Evolutionary conservation across 2,113 vertebrate genomes (phyloP).

Genomic region (Grallaria varia): DNA sequence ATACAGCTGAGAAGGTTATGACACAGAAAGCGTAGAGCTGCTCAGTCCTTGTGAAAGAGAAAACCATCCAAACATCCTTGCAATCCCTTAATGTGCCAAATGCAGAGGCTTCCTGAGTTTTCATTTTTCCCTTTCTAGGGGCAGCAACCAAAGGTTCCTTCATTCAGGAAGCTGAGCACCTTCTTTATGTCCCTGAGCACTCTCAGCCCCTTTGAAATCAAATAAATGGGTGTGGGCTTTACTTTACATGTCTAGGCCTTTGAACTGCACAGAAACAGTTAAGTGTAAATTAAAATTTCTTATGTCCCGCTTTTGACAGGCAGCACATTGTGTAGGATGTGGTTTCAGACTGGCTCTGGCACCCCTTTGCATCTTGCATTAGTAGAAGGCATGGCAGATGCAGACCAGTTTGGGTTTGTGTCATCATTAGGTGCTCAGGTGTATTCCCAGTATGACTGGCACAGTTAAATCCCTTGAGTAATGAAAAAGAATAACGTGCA

Average conservation of each 20-base stretch:
- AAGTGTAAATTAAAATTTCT: neutral
- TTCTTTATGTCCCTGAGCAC: neutral
- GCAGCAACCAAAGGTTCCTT: neutral
- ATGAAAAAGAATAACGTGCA: neutral
- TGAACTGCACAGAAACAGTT: neutral
- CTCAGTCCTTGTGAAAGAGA: neutral
- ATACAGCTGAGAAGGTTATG: neutral
- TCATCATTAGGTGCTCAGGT: neutral
- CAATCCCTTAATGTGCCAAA: neutral
- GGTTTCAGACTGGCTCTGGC: neutral
- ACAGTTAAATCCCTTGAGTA: neutral
- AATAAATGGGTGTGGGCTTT: neutral
- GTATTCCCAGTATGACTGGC: neutral
- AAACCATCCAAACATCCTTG: neutral
- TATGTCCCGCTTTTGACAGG: neutral
- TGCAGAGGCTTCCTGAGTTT: neutral
- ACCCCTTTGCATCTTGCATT: neutral
- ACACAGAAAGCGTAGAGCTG: neutral
- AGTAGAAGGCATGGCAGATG: neutral
- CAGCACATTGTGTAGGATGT: rapidly evolving
- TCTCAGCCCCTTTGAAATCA: neutral
- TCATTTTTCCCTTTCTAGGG: neutral
- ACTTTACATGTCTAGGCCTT: neutral
- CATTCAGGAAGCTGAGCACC: neutral
- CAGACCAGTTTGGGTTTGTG: neutral